Base-by-base conservation (phyloP, 2,797 vertebrate genomes). In the Coranthus polyacanthus region DNA sequence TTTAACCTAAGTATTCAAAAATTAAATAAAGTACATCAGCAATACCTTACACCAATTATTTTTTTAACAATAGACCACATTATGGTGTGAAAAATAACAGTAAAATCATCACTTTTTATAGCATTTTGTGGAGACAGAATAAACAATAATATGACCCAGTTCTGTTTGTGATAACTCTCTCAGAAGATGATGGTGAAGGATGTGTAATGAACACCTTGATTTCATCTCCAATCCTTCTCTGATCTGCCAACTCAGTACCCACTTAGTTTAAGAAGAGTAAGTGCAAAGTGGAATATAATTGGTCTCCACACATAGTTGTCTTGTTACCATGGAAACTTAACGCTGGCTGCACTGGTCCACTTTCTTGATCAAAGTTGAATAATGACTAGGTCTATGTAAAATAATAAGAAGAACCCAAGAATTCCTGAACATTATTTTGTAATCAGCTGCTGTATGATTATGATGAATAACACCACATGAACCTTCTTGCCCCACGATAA, bases 291-390 rank as follows among this genome's bases (percentile, higher is more conserved):
- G 11, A 61, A 78, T 46, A 34, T n/a, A 53, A 57, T 42, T 56
- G 68, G 22, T 34, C 36, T 62, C 29, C 32, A 26, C 8, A 22
- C 51, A 68, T 39, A 56, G 53, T 12, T 50, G 36, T 21, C 24
- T 17, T 26, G 55, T 72, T 70, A 46, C 58, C 54, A 76, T 45
- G 26, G 66, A 36, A 72, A 58, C 41, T 50, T 54, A 11, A 32
- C 32, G 50, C 24, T 26, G 15, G 6, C 45, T 43, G 18, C 53
- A 21, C 24, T 13, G 2, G 39, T 55, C 22, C 18, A 46, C 9
- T 16, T 49, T 47, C 4, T 21, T 42, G 24, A 42, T 26, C 43
- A 26, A 38, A 42, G 38, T 5, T 17, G 13, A 41, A 57, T 58
- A 58, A 32, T 34, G 1, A 12, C 50, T 16, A 47, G 55, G 44